Evolutionary conservation across 2,113 vertebrate species (phyloP), one percentile per base, ranked within the genome.

Genomic region (Phoenicopterus ruber): DNA sequence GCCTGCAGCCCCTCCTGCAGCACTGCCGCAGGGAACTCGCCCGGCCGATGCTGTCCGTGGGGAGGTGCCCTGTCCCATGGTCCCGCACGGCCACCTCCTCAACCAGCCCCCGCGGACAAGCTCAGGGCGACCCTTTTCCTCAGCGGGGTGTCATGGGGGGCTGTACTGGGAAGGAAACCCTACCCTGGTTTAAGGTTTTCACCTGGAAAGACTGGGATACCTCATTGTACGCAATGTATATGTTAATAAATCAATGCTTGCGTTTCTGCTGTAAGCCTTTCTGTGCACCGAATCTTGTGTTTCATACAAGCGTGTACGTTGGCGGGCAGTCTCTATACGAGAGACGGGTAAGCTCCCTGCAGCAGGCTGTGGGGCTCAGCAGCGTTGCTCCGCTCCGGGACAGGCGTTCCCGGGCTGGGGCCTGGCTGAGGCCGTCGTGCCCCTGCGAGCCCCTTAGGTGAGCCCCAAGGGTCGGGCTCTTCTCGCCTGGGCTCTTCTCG

Each of bases 381-480:
- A 70, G 28, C 0, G 0, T 28, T 17, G 38, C 31, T 67, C 34
- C 1, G 4, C 17, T 46, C 14, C 2, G 0, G 32, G 55, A 44
- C 40, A 32, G 47, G 31, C 10, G 2, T 16, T 69, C 32, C 46
- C 22, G 3, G 63, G 36, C 86, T 47, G 70, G 57, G 25, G 22
- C 3, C 26, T 61, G 44, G 32, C 59, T 8, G 47, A 78, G 57
- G n/a, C 65, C 13, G 3, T 18, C 0, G 0, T 58, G 34, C 9
- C 47, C 18, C 47, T n/a, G n/a, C n/a, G n/a, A n/a, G n/a, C n/a
- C n/a, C n/a, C n/a, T n/a, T n/a, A n/a, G n/a, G n/a, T n/a, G n/a
- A 13, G 42, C 42, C 42, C 42, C 42, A 13, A 42, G 42, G 42
- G 42, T 42, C 42, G 42, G 42, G 10, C 42, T 42, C 42, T 13